phyloP scores from a whole-genome alignment of 2,797 vertebrate genomes.

The Sebastes trivittatus region DNA sequence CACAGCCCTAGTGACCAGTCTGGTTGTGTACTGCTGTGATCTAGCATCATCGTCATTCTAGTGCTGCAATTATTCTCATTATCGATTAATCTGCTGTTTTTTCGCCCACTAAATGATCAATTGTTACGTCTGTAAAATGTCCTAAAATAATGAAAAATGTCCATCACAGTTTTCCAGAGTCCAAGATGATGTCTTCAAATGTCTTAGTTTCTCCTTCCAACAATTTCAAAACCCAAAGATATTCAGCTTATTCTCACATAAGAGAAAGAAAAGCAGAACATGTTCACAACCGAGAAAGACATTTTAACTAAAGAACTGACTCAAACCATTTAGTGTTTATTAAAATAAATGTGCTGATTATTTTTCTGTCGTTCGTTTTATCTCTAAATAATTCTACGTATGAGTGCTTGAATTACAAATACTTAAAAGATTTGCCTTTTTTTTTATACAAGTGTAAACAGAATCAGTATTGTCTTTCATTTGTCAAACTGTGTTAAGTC shows the following conservation, averaged over 20 bases:
- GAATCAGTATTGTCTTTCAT: neutral
- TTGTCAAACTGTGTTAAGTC: neutral
- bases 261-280: neutral
- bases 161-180: too few species aligned
- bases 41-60: neutral
- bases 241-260: neutral
- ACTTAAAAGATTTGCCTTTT: neutral
- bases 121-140: neutral
- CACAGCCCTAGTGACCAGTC: neutral
- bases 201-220: neutral
- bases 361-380: neutral
- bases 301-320: neutral
- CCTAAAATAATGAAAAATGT: neutral
- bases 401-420: neutral
- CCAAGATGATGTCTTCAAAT: neutral
- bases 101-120: neutral
- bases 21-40: neutral
- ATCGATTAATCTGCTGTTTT: neutral
- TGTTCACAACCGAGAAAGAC: neutral
- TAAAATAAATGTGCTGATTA: neutral
- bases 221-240: neutral
- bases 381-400: neutral
- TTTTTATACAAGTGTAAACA: neutral
- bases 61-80: neutral
- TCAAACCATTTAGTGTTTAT: neutral